Conservation (phyloP, 2,888 invertebrate genomes). For the Lasius platythorax region DNA sequence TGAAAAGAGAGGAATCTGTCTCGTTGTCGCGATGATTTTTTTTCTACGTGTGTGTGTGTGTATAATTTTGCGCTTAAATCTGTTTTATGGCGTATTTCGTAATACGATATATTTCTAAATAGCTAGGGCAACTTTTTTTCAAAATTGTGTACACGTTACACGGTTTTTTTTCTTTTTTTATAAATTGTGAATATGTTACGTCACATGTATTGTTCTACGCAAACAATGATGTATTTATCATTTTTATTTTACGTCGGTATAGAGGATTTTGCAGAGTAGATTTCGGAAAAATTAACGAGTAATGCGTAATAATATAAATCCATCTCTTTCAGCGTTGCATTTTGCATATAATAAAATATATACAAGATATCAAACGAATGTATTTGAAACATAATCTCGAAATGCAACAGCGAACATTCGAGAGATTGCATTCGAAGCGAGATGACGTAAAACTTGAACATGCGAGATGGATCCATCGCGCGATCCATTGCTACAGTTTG, state of each 20-base stretch:
- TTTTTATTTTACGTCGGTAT: constrained; percentile 2
- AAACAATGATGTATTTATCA: background rate
- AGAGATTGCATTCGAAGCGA: constrained; percentile 15
- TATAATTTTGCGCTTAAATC: background rate
- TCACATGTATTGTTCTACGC: background rate
- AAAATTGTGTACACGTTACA: background rate
- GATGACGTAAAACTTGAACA: constrained; percentile 36
- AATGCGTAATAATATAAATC: constrained; percentile 4
- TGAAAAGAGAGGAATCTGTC: background rate
- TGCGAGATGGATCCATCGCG: constrained; percentile 10
- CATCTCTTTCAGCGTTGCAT: background rate
- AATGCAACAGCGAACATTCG: constrained; percentile 18
- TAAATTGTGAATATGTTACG: background rate
- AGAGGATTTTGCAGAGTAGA: background rate
- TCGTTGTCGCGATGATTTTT: background rate
- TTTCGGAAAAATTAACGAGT: constrained; percentile 6
- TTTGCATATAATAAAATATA: background rate
- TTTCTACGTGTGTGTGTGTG: background rate
- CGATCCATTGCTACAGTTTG: background rate
- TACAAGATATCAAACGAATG: background rate
- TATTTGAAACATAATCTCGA: constrained; percentile 30
- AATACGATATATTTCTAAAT: background rate
- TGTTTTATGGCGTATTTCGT: background rate
- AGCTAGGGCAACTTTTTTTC: background rate
- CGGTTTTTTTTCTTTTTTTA: background rate